Evolutionary conservation across 2,888 invertebrate species (phyloP).

Genomic region (Aporophyla nigra): DNA sequence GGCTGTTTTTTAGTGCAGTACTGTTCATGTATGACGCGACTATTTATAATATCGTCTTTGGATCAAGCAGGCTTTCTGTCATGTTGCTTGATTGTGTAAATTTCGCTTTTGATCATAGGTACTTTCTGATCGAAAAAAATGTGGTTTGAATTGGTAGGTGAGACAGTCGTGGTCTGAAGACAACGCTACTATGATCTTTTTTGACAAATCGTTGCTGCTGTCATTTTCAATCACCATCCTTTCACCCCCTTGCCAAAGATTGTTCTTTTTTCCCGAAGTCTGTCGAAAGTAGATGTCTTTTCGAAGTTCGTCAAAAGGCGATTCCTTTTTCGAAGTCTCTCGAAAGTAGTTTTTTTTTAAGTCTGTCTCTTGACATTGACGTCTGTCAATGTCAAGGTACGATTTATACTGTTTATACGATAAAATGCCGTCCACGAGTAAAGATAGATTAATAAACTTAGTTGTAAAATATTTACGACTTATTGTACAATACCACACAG

Average conservation of each 20-base stretch:
- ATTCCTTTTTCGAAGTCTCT: background rate
- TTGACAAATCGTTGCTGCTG: background rate
- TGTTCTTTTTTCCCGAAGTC: background rate
- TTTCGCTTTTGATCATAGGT: background rate
- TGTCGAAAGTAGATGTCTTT: background rate
- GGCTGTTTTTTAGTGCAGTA: too few species aligned
- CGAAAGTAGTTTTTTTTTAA: background rate
- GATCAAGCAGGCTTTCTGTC: background rate
- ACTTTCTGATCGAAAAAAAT: too few species aligned
- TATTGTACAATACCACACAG: constrained; percentile 52
- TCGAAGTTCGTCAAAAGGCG: background rate
- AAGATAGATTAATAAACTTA: constrained; percentile 35
- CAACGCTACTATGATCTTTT: background rate
- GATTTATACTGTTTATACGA: too few species aligned
- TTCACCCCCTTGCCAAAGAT: background rate
- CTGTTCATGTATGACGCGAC: too few species aligned
- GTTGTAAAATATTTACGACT: constrained; percentile 61
- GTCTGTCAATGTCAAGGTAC: too few species aligned
- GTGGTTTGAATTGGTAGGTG: background rate
- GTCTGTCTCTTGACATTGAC: background rate
- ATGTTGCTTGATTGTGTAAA: too few species aligned
- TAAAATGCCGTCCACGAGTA: constrained; percentile 29
- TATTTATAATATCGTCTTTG: too few species aligned
- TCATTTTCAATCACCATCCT: background rate
- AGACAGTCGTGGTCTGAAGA: background rate